Conservation (phyloP, 2,888 invertebrate genomes). For the Iselma pallidipennis region DNA sequence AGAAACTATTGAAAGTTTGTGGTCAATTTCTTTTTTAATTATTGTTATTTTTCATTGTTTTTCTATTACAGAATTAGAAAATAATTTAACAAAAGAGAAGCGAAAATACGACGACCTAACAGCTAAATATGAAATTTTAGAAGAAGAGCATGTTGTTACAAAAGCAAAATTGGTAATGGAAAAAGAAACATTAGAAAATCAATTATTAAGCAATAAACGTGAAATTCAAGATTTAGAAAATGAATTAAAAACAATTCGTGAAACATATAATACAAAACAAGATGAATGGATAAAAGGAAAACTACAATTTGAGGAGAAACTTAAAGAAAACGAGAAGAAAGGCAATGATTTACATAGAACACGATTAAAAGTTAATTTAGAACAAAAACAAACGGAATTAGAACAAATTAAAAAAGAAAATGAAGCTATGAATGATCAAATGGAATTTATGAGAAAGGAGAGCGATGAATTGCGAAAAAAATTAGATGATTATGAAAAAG, state of each 20-base stretch:
- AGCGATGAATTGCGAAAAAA: slow-evolving; percentile 80
- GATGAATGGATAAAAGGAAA: slow-evolving; percentile 76
- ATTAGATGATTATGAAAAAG: slow-evolving; percentile 82
- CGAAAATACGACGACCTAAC: slow-evolving; percentile 80
- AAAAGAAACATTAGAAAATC: slow-evolving; percentile 76
- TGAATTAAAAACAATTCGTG: slow-evolving; percentile 68
- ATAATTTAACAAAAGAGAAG: slow-evolving; percentile 67
- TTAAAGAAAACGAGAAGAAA: slow-evolving; percentile 51
- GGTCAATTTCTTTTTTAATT: slow-evolving; percentile 7
- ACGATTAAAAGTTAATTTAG: slow-evolving; percentile 69
- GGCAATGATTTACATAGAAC: slow-evolving; percentile 64
- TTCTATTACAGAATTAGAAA: slow-evolving; percentile 64
- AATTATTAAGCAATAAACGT: slow-evolving; percentile 64
- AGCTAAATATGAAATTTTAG: slow-evolving; percentile 78
- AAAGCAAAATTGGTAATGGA: slow-evolving; percentile 82
- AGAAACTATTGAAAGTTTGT: slow-evolving; percentile 71
- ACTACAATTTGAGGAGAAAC: slow-evolving; percentile 56
- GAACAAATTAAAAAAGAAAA: slow-evolving; percentile 70
- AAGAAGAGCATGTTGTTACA: slow-evolving; percentile 82
- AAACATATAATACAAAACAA: slow-evolving; percentile 67
- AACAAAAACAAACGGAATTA: slow-evolving; percentile 75
- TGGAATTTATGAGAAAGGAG: slow-evolving; percentile 73
- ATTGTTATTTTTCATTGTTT: slow-evolving; percentile 1
- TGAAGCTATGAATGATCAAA: slow-evolving; percentile 70
- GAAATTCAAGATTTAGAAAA: slow-evolving; percentile 65